These are phyloP conservation scores for Bufo bufo DNA, from an alignment of 2,113 vertebrate genomes.

Conservation along the genomic window DNA sequence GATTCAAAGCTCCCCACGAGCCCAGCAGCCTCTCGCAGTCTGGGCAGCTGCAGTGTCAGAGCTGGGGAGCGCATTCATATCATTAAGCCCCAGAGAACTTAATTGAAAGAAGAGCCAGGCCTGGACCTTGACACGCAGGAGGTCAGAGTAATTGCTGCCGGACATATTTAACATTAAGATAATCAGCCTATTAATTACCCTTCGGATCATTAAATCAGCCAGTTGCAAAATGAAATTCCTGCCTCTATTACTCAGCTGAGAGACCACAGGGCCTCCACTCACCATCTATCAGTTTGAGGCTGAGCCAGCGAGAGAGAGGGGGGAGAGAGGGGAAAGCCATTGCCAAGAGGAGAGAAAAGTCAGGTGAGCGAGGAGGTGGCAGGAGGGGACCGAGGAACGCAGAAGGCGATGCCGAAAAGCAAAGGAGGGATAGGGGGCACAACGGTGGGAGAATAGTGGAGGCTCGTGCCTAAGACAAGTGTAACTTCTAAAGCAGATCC, in stretches of 20 bases:
- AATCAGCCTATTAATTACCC: constrained; percentile 99
- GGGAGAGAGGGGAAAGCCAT: constrained; percentile 73
- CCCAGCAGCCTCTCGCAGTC: constrained; percentile 80
- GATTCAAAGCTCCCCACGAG: constrained; percentile 82
- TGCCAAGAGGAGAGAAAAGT: constrained; percentile 57
- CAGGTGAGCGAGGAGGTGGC: background rate
- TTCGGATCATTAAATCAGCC: constrained; percentile 99
- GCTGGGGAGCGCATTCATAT: constrained; percentile 87
- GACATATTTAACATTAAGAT: constrained; percentile 99
- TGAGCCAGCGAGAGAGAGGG: constrained; percentile 79
- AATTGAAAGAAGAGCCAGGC: constrained; percentile 93
- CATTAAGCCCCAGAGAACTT: constrained; percentile 92
- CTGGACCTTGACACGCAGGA: constrained; percentile 99
- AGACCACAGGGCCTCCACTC: constrained; percentile 94
- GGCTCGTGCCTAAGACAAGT: background rate
- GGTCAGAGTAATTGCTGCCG: constrained; percentile 99
- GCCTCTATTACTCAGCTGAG: constrained; percentile 99
- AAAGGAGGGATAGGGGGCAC: background rate
- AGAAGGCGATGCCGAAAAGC: background rate
- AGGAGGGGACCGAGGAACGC: background rate
- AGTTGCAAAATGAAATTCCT: constrained; percentile 99
- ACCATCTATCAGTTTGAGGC: constrained; percentile 90
- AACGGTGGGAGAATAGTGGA: background rate
- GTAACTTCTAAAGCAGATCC: no score
- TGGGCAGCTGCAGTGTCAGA: constrained; percentile 81